These are phyloP conservation scores for Tachina fera DNA, from an alignment of 2,888 invertebrate genomes.

Conservation along the genomic window DNA sequence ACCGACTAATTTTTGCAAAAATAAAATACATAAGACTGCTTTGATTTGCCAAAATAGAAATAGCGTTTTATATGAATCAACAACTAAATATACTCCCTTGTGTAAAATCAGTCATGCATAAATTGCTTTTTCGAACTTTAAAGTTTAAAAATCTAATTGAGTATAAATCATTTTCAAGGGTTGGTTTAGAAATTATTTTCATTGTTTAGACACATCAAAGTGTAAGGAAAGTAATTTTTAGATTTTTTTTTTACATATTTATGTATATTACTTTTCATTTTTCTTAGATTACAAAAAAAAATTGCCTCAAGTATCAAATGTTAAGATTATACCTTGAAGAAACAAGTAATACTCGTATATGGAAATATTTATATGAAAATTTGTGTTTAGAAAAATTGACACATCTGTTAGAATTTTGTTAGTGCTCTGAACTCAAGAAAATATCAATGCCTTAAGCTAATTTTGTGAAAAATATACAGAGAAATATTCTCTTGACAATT, in stretches of 20 bases:
- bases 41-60: slow-evolving; percentile 37
- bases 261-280: background rate
- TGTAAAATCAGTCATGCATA: slow-evolving; percentile 43
- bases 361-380: slow-evolving; percentile 15
- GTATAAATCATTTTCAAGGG: slow-evolving; percentile 63
- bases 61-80: slow-evolving; percentile 36
- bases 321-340: background rate
- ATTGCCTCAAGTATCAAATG: slow-evolving; percentile 34
- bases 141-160: slow-evolving; percentile 56
- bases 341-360: slow-evolving; percentile 24
- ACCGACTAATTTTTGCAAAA: background rate
- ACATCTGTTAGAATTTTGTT: slow-evolving; percentile 66
- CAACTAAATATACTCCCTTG: slow-evolving; percentile 28
- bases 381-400: slow-evolving; percentile 41
- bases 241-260: background rate
- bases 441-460: slow-evolving; percentile 50
- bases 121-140: slow-evolving; percentile 40
- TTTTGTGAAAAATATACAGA: background rate
- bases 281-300: slow-evolving; percentile 10
- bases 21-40: background rate
- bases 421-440: background rate
- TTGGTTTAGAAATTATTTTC: slow-evolving; percentile 36
- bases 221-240: slow-evolving; percentile 30
- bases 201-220: slow-evolving; percentile 38
- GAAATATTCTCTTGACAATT: slow-evolving; percentile 57